Conservation (phyloP, 2,797 vertebrate genomes). For the Tangara arthus region DNA sequence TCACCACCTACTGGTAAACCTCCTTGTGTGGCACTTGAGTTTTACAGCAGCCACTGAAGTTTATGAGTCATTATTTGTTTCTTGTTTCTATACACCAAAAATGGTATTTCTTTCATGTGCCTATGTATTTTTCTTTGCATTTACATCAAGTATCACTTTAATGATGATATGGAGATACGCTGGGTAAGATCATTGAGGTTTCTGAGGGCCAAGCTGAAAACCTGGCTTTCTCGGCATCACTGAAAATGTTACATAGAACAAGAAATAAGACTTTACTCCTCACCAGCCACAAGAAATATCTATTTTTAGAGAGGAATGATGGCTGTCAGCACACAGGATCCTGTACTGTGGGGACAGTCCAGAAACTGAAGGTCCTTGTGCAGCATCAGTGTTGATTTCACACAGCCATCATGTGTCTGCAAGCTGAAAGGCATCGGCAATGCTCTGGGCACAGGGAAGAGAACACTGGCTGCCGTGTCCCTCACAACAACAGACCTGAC, state of each 20-base stretch:
- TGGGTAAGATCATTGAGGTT: not conserved
- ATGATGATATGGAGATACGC: not conserved
- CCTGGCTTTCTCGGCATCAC: not conserved
- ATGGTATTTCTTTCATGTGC: fast-evolving
- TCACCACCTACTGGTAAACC: conserved; percentile 53
- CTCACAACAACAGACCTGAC: not conserved
- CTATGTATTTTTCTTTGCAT: not conserved
- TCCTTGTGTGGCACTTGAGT: not conserved
- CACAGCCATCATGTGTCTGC: not conserved
- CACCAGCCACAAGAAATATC: not conserved
- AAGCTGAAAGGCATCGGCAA: not conserved
- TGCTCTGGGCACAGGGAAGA: not conserved
- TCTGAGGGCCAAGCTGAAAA: not conserved
- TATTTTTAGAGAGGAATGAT: not conserved
- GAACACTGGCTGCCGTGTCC: not conserved
- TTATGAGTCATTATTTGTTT: not conserved
- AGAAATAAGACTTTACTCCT: not conserved
- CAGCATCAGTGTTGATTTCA: not conserved
- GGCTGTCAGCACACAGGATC: not conserved
- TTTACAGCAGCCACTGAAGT: not conserved
- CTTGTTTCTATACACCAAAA: not conserved
- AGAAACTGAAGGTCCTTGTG: not conserved
- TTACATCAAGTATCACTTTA: not conserved
- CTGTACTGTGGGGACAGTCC: not conserved
- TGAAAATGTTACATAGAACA: not conserved